Base-by-base conservation (phyloP, 2,888 invertebrate genomes). In the Cephus nigrinus region DNA sequence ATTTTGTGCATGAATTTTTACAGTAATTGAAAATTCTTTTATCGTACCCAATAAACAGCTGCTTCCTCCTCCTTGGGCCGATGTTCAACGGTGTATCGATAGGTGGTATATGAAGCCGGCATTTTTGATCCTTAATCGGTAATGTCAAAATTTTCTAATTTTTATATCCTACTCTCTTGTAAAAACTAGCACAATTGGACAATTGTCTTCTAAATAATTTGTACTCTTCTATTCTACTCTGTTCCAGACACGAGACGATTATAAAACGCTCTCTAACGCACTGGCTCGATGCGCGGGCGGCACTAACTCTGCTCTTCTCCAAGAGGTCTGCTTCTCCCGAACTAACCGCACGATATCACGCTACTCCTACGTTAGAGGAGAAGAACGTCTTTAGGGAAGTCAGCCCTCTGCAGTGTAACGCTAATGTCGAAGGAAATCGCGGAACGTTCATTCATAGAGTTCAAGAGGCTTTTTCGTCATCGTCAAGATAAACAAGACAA, bases 21-120 rank as follows among this genome's bases (percentile, higher is more conserved):
- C 15, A 15, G 55, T 23, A 2, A 23, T 9, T 55, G 2, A 55
- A 23, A 9, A 23, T 23, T 1, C 15, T 55, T 9, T 55, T 1
- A 23, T 93, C 93, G 92, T 93, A 94, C 94, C 94, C 94, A 94
- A 88, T 93, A 93, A 86, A 92, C 92, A 87, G 93, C 94, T 80
- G 92, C 92, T 90, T 94, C 94, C 82, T 94, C 94, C 82, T 94
- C 94, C 82, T 88, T 91, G 31, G 89, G 85, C 5, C 84, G 88
- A 69, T 85, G 86, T 76, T 90, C 88, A 80, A 87, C 78, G 79
- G 84, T 86, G 80, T 88, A 86, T 79, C 86, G 87, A 81, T 90
- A 89, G 79, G 85, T 86, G 75, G 87, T 87, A 35, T 32, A 32
- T 32, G 32, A 89, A 80, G 88, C 87, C 85, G 89, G 87, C 91